Conservation (phyloP, 1,140 invertebrate species). For the Ceratosolen solmsi region DNA sequence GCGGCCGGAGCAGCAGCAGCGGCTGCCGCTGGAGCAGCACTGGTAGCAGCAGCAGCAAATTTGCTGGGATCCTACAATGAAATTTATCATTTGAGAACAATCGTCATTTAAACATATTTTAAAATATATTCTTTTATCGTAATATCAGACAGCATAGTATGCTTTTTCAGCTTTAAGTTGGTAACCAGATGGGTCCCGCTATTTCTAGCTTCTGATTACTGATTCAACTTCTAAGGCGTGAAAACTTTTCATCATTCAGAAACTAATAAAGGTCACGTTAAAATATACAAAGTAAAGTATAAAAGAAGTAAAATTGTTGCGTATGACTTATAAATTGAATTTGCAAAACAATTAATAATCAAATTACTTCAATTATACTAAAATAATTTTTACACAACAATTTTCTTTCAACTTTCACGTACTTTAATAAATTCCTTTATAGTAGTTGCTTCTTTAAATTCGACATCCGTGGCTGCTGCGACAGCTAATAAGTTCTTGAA, state of each 20-base stretch:
- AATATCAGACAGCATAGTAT: slow-evolving; percentile 60
- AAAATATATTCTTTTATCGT: slow-evolving; percentile 11
- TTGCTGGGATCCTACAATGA: slow-evolving; percentile 90
- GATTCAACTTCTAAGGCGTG: slow-evolving; percentile 57
- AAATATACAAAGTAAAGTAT: no score
- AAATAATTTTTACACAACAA: neutral
- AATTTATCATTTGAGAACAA: slow-evolving; percentile 49
- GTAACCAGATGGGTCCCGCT: slow-evolving; percentile 71
- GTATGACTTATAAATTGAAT: neutral
- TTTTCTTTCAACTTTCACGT: no score
- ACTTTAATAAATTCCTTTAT: slow-evolving; percentile 93
- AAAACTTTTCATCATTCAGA: slow-evolving; percentile 60
- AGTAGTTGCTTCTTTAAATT: slow-evolving; percentile 94
- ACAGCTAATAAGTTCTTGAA: slow-evolving; percentile 98
- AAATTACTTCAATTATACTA: neutral
- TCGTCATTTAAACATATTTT: slow-evolving; percentile 31
- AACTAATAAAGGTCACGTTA: no score
- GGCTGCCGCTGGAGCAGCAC: slow-evolving; percentile 76
- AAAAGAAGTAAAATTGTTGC: neutral
- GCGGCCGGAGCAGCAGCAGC: slow-evolving; percentile 77
- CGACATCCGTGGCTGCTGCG: slow-evolving; percentile 95
- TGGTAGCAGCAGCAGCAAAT: slow-evolving; percentile 84
- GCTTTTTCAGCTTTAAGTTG: slow-evolving; percentile 57
- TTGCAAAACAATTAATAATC: neutral
- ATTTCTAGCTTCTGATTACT: slow-evolving; percentile 71